Evolutionary conservation across 2,113 vertebrate genomes (phyloP).

Genomic region (Thalassoma bifasciatum): DNA sequence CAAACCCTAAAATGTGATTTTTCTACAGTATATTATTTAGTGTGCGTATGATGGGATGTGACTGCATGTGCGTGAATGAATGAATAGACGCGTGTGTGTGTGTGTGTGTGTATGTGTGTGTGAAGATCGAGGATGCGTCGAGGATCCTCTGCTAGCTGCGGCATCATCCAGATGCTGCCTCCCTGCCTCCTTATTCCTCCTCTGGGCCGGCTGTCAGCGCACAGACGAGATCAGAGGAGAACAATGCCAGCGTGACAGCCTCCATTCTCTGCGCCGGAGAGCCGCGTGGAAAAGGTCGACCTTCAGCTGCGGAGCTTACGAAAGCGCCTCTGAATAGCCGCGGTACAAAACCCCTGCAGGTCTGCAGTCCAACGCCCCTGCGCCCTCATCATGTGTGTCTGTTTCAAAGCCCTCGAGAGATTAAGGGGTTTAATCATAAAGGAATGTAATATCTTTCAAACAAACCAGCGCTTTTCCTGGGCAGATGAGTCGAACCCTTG

Average conservation of each 20-base stretch:
- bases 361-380: constrained; percentile 60
- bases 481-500: constrained; percentile 41
- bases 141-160: constrained; percentile 38
- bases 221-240: constrained; percentile 61
- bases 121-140: constrained; percentile 22
- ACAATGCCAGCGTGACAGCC: constrained; percentile 62
- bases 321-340: constrained; percentile 58
- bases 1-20: constrained; percentile 15
- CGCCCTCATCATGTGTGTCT: constrained; percentile 37
- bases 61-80: constrained; percentile 30
- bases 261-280: constrained; percentile 57
- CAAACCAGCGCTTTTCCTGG: constrained; percentile 20
- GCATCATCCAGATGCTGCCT: constrained; percentile 54
- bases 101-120: no score
- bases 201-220: constrained; percentile 59
- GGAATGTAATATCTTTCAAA: constrained; percentile 51
- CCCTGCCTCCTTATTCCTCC: constrained; percentile 38
- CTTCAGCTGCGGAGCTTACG: constrained; percentile 61
- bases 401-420: constrained; percentile 61
- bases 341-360: constrained; percentile 59
- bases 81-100: no score
- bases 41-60: constrained; percentile 16
- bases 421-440: constrained; percentile 31
- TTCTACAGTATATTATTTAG: constrained; percentile 33
- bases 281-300: constrained; percentile 55